Evolutionary conservation across 2,888 invertebrate genomes (phyloP).

Genomic region (Drymonia ruficornis): DNA sequence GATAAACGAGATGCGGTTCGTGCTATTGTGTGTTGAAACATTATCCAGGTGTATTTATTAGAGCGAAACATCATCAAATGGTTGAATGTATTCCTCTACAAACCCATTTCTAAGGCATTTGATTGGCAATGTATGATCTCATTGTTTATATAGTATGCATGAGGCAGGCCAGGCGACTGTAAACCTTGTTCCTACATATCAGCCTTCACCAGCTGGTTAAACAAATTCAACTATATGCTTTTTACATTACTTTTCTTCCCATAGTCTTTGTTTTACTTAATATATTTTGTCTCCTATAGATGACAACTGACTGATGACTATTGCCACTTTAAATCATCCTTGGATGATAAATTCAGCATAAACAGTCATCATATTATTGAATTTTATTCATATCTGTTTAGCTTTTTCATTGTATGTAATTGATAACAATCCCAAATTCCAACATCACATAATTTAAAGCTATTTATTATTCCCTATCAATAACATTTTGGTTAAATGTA

Average conservation of each 20-base stretch:
- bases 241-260: neutral
- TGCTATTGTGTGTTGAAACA: neutral
- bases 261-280: neutral
- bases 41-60: neutral
- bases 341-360: too few relatives aligned
- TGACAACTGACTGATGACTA: too few relatives aligned
- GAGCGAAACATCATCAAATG: neutral
- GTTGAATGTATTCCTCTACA: neutral
- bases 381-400: too few relatives aligned
- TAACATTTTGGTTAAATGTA: too few relatives aligned
- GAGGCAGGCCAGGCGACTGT: neutral
- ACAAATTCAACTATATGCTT: neutral
- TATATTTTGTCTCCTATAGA: too few relatives aligned
- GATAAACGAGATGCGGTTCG: neutral
- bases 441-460: too few relatives aligned
- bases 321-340: too few relatives aligned
- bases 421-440: too few relatives aligned
- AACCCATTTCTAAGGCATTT: neutral
- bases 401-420: too few relatives aligned
- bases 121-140: slow-evolving; percentile 1
- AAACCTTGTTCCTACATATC: neutral
- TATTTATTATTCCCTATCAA: too few relatives aligned
- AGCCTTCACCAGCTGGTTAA: slow-evolving; percentile 1
- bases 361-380: too few relatives aligned
- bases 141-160: slow-evolving; percentile 4